Evolutionary conservation across 2,888 invertebrate species (phyloP), one percentile per base, ranked within the genome.

Genomic region (Noctua fimbriata): DNA sequence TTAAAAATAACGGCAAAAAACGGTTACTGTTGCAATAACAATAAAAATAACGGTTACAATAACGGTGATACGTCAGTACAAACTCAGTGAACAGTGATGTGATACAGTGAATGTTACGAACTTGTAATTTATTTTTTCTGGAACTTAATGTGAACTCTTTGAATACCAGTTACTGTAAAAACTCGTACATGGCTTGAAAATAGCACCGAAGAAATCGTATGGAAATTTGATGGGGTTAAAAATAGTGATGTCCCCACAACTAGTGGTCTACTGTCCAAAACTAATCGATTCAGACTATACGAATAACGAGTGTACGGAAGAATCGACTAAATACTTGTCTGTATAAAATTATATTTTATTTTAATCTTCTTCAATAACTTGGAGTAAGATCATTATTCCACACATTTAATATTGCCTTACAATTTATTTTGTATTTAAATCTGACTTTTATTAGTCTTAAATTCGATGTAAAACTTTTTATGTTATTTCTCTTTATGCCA

Each of bases 11-110:
- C 66, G n/a, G n/a, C 32, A 4, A 65, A 28, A 44, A 77, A 77
- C 41, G 21, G 21, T 55, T 47, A 69, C 76, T 44, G 78, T 69
- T 75, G 60, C 32, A 76, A 76, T 81, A 78, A 85, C 76, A 63
- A 41, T 78, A 49, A 32, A 36, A 63, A 82, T 78, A 88, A 77
- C 82, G 67, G 55, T 80, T 80, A 69, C 49, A 74, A 60, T 73
- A 86, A 74, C 70, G 73, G 87, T 81, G 84, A 87, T 85, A 86
- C 82, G 65, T 81, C 83, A 89, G 90, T 89, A 89, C 89, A 89
- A 89, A 89, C 87, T 70, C 83, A 87, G 89, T 89, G 89, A 89
- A 80, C 73, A 89, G 90, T 89, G 86, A 88, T 88, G 89, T 89
- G 90, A 88, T 86, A 86, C 80, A 86, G 86, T 88, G 78, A 79